A percentile compares a stretch with the other conserved stretches of the same genome.
Conservation (phyloP, 2,797 vertebrate species). For the Adelosebastes latens region DNA sequence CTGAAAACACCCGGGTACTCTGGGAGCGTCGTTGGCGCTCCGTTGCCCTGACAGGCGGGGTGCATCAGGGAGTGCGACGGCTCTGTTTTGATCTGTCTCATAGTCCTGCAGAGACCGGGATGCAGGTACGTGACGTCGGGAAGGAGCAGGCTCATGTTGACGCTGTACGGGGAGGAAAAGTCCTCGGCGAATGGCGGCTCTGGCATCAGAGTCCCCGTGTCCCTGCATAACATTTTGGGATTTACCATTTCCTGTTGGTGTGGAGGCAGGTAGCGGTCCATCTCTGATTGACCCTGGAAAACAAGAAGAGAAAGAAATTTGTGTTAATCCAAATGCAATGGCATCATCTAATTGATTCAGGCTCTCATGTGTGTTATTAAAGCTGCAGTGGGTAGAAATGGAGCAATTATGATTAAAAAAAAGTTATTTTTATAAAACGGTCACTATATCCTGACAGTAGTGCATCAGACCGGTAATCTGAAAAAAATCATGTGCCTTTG, state of each 20-base stretch:
- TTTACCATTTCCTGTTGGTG: slow-evolving; percentile 84
- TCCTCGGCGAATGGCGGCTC: slow-evolving; percentile 91
- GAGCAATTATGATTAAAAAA: no score
- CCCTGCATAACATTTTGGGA: slow-evolving; percentile 89
- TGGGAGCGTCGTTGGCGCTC: slow-evolving; percentile 79
- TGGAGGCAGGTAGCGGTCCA: slow-evolving; percentile 91
- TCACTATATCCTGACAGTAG: no score
- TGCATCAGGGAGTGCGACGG: slow-evolving; percentile 84
- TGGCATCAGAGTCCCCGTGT: slow-evolving; percentile 83
- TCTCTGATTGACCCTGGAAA: slow-evolving; percentile 89
- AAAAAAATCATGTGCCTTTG: no score
- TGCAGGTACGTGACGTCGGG: slow-evolving; percentile 92
- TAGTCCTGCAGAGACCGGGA: slow-evolving; percentile 90
- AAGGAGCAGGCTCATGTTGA: slow-evolving; percentile 96
- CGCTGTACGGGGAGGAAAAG: slow-evolving; percentile 90
- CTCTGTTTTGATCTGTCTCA: slow-evolving; percentile 92
- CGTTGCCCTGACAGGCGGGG: slow-evolving; percentile 83
- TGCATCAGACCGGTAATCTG: accelerated
- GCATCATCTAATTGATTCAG: not conserved
- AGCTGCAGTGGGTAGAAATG: no score
- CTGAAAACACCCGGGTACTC: slow-evolving; percentile 92
- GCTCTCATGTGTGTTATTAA: not conserved
- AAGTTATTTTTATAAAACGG: no score
- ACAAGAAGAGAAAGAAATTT: not conserved
- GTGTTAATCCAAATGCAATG: not conserved